Evolutionary conservation across 2,797 vertebrate species (phyloP).

Genomic region (Glyptemys insculpta): DNA sequence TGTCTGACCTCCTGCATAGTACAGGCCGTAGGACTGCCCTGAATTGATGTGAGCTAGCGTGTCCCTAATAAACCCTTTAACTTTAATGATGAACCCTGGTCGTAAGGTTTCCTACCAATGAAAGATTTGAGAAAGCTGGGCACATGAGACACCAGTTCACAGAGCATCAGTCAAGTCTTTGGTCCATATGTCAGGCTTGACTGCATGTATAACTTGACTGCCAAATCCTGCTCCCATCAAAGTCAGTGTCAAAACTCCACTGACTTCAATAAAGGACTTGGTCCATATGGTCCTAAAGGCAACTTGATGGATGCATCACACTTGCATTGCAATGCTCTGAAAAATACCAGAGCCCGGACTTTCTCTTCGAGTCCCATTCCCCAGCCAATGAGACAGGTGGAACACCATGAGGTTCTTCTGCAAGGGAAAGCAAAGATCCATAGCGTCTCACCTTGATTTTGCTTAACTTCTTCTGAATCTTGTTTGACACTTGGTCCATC

Average conservation of each 20-base stretch:
- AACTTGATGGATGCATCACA: background rate
- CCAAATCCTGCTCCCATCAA: background rate
- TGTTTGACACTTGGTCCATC: constrained; percentile 86
- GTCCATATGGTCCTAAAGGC: background rate
- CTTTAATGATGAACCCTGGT: background rate
- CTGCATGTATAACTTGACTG: background rate
- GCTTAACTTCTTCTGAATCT: constrained; percentile 93
- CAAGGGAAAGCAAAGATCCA: background rate
- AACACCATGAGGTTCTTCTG: background rate
- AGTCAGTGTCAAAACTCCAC: background rate
- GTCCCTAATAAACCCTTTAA: background rate
- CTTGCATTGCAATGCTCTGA: background rate
- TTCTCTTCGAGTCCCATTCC: background rate
- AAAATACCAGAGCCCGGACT: background rate
- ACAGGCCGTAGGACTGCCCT: no score
- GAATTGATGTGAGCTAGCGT: no score
- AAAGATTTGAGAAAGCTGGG: background rate
- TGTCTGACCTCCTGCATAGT: no score
- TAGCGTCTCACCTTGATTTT: constrained; percentile 88
- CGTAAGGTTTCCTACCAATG: background rate
- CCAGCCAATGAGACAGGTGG: background rate
- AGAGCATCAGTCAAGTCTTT: background rate
- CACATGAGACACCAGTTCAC: background rate
- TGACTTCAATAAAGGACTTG: background rate
- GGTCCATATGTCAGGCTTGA: background rate